Evolutionary conservation across 2,797 vertebrate species (phyloP), one percentile per base, ranked within the genome.

Genomic region (Ctenochaetus hawaiiensis): DNA sequence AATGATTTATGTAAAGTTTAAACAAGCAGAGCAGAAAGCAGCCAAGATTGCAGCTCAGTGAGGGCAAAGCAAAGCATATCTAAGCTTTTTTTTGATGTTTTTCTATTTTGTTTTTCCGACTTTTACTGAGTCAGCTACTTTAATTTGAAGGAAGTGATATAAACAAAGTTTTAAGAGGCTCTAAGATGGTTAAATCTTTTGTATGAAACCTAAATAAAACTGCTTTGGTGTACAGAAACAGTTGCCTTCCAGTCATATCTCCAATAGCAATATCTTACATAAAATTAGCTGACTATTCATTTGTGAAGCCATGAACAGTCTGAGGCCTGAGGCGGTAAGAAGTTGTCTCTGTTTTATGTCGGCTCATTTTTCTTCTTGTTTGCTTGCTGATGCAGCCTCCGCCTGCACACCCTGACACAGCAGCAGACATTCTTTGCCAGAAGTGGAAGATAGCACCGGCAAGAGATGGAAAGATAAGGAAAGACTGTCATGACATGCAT

Each of bases 401-500:
- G 61, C 78, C 84, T 87, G 85, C 84, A 86, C 86, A 92, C 62
- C 82, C 81, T 88, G 86, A 93, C 86, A 83, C 78, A 84, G 87
- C 90, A 86, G 85, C 86, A 89, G 78, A 90, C 89, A 90, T 87
- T 93, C 89, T 87, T 91, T 87, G 65, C 75, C 83, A 82, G 53
- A 67, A 83, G 84, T 75, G 77, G 77, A 87, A 92, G 86, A 92
- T 86, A 88, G 86, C 88, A 82, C 71, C 80, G 80, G 80, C 69
- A 47, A 34, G 45, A 87, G 91, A 92, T 92, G 71, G 45, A 16
- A 67, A 80, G 94, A 95, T 94, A 93, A 91, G 86, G 26, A 72
- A 86, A 87, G 80, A 87, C 83, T 95, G 93, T 92, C 88, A 86
- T 86, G 89, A 94, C 94, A 91, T 88, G 93, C 78, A 92, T 81